A percentile compares a stretch with the other conserved stretches of the same genome.
Evolutionary conservation across 2,113 vertebrate genomes (phyloP).

Genomic region (Apteryx mantelli): DNA sequence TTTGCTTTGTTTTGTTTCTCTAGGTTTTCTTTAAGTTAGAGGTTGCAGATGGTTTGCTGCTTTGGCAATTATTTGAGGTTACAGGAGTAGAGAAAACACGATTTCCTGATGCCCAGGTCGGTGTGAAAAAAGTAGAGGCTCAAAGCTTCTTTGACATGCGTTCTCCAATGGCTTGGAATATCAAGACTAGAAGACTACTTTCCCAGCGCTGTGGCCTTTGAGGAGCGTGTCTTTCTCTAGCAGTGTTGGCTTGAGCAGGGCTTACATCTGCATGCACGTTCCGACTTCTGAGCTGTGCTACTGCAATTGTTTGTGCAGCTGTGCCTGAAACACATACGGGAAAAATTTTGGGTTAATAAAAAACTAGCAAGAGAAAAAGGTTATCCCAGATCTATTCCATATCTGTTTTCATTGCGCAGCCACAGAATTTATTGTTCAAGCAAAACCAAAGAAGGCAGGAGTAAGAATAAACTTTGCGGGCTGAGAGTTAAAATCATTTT

Average conservation of each 20-base stretch:
- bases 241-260: neutral
- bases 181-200: neutral
- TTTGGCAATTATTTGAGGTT: neutral
- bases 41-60: neutral
- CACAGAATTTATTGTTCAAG: neutral
- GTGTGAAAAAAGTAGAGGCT: neutral
- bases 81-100: neutral
- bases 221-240: neutral
- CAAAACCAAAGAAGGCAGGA: neutral
- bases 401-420: neutral
- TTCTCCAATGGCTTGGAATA: neutral
- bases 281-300: neutral
- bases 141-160: neutral
- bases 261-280: neutral
- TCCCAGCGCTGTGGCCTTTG: neutral
- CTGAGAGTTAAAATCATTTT: neutral
- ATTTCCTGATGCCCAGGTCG: neutral
- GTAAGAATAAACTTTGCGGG: neutral
- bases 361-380: neutral
- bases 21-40: neutral
- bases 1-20: neutral
- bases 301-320: neutral
- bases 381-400: neutral
- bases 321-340: neutral
- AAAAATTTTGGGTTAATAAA: neutral